These are phyloP conservation scores for Colletes gigas DNA, from an alignment of 1,140 invertebrate species.

Conservation along the genomic window DNA sequence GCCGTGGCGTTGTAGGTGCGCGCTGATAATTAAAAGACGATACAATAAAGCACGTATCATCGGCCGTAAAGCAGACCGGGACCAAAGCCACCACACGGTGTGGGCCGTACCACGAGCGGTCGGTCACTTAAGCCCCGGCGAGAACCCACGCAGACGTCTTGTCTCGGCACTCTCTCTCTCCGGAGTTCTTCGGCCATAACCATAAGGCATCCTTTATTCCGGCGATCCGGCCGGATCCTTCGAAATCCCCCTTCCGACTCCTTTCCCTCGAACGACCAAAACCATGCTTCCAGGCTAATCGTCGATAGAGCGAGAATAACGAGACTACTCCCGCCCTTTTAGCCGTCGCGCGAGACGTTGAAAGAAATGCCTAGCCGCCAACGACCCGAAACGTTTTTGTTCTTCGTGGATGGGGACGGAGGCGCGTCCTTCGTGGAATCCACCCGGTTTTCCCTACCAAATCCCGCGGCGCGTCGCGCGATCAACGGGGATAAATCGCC, in stretches of 20 bases:
- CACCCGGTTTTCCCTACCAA: conserved; percentile 18
- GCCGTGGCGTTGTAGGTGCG: conserved; percentile 79
- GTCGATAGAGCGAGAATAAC: conserved; percentile 50
- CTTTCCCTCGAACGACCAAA: conserved; percentile 36
- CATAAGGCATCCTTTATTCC: conserved; percentile 75
- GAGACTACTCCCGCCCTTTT: conserved; percentile 36
- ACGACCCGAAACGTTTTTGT: background rate
- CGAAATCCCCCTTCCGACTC: background rate
- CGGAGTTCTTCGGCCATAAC: conserved; percentile 70
- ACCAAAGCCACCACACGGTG: conserved; percentile 59
- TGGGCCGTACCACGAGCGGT: conserved; percentile 61
- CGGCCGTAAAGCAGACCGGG: conserved; percentile 77
- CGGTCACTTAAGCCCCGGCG: conserved; percentile 72
- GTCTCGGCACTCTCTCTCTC: conserved; percentile 59
- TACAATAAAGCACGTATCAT: conserved; percentile 81
- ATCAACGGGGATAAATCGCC: conserved; percentile 5
- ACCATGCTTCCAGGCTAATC: conserved; percentile 52
- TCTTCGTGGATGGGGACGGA: background rate
- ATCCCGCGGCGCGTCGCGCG: background rate
- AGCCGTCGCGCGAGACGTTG: conserved; percentile 9
- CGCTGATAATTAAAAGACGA: conserved; percentile 82
- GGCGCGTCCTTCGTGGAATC: conserved; percentile 10
- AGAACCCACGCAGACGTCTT: conserved; percentile 79
- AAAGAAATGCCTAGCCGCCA: no score
- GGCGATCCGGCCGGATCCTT: conserved; percentile 20